Evolutionary conservation across 2,888 invertebrate genomes (phyloP).

Genomic region (Diabrotica balteata): DNA sequence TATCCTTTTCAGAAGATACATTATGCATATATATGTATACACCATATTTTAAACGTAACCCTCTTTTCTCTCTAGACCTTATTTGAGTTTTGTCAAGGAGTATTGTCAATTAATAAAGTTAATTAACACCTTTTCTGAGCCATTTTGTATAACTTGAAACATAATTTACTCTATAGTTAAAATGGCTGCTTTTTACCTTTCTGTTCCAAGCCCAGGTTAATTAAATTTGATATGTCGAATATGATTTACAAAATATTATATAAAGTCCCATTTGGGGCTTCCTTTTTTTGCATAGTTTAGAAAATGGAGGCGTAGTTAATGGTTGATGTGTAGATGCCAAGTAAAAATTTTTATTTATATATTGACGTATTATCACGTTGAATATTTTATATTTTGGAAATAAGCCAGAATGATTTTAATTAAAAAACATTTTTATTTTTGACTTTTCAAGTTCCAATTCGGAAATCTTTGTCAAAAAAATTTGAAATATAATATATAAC

Average conservation of each 20-base stretch:
- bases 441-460: no score
- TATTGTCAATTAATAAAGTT: constrained; percentile 37
- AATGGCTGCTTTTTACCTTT: constrained; percentile 16
- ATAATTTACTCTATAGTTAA: constrained; percentile 29
- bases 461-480: no score
- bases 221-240: constrained; percentile 22
- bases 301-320: no score
- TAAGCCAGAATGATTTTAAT: no score
- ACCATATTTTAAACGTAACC: constrained; percentile 36
- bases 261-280: constrained; percentile 8
- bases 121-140: constrained; percentile 36
- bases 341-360: no score
- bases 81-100: constrained; percentile 31
- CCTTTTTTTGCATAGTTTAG: no score
- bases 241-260: constrained; percentile 16
- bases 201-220: constrained; percentile 13
- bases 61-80: constrained; percentile 30
- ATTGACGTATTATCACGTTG: no score
- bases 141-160: constrained; percentile 26
- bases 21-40: constrained; percentile 22
- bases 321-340: no score
- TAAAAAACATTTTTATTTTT: no score
- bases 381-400: no score
- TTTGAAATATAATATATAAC: no score
- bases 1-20: constrained; percentile 30